These are phyloP conservation scores for Diphyllodes magnificus DNA, from an alignment of 2,113 vertebrate species.

Conservation along the genomic window DNA sequence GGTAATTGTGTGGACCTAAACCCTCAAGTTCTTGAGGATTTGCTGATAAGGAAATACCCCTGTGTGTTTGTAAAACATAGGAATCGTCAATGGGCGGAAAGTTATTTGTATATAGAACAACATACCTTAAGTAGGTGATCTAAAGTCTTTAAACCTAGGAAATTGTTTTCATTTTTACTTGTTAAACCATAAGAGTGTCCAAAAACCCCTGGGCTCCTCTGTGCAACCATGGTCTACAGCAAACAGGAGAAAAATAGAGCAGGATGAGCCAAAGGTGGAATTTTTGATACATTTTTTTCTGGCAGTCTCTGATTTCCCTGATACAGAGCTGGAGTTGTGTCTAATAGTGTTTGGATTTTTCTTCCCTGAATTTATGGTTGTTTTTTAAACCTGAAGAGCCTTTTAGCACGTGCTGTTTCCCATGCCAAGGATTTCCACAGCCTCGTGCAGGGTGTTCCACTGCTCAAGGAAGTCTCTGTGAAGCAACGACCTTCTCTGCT, in stretches of 20 bases:
- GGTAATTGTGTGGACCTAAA: neutral
- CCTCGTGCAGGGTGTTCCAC: neutral
- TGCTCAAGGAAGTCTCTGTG: neutral
- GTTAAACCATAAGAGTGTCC: neutral
- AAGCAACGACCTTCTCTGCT: neutral
- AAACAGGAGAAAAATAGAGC: neutral
- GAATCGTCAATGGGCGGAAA: neutral
- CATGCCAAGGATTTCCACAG: neutral
- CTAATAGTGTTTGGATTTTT: neutral
- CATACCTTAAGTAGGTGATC: neutral
- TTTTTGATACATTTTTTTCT: neutral
- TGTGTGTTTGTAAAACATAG: neutral
- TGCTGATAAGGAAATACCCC: rapidly evolving
- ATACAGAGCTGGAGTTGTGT: neutral
- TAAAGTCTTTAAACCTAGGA: neutral
- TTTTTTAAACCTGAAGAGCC: neutral
- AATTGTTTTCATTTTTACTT: neutral
- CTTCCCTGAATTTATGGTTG: neutral
- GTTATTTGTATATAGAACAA: neutral
- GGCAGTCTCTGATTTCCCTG: neutral
- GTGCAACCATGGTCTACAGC: neutral
- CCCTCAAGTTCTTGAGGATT: neutral
- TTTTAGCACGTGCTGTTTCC: neutral
- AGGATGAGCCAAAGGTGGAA: neutral
- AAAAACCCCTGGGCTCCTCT: neutral